Evolutionary conservation across 2,797 vertebrate species (phyloP).

Genomic region (Microctenopoma steveboyesi): DNA sequence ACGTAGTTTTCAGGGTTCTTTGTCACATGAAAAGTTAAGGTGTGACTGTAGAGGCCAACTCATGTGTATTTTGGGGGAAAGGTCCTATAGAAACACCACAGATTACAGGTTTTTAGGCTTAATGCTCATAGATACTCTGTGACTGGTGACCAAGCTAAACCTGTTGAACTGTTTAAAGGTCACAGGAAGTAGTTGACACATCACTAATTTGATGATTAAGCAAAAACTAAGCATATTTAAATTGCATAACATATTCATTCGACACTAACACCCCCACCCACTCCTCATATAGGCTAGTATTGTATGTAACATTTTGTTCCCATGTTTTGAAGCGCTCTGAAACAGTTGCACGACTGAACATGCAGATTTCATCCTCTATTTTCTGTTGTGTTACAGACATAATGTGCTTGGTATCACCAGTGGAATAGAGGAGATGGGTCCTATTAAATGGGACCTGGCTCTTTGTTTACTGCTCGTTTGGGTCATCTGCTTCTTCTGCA

Average conservation of each 20-base stretch:
- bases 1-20: not conserved
- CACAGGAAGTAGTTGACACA: not conserved
- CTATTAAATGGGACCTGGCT: slow-evolving; percentile 95
- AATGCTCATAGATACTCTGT: not conserved
- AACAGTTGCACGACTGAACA: not conserved
- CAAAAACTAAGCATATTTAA: not conserved
- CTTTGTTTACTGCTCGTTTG: slow-evolving; percentile 95
- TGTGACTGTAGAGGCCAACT: not conserved
- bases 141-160: not conserved
- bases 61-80: not conserved
- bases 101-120: not conserved
- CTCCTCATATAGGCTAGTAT: not conserved
- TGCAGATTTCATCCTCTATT: not conserved
- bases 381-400: slow-evolving; percentile 77
- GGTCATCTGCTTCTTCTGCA: slow-evolving; percentile 99
- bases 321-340: not conserved
- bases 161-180: not conserved
- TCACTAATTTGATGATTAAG: not conserved
- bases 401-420: slow-evolving; percentile 92
- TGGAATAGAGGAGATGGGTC: slow-evolving; percentile 90
- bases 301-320: not conserved
- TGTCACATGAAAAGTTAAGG: not conserved
- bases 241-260: not conserved
- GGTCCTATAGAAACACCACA: not conserved
- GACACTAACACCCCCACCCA: not conserved